Percentiles rank a stretch among this genome's conserved stretches.
phyloP scores from a whole-genome alignment of 2,113 vertebrate species.

The Sylvicapra grimmia region DNA sequence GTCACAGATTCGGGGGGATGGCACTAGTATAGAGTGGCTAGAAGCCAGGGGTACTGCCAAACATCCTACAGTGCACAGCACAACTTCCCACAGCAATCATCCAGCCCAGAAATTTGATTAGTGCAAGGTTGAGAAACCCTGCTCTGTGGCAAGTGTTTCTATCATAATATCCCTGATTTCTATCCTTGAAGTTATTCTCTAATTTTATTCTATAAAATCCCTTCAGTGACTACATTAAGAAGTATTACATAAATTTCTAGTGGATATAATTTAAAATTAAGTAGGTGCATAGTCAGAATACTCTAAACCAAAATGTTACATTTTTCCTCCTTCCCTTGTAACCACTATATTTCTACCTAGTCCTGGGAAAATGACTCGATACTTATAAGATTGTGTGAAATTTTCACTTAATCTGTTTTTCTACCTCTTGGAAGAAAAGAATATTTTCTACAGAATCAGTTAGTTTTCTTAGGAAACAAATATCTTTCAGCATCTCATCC shows the following conservation, averaged over 20 bases:
- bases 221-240: background rate
- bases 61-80: background rate
- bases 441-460: background rate
- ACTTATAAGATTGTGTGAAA: background rate
- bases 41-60: background rate
- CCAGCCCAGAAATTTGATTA: background rate
- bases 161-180: background rate
- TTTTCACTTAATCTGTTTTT: background rate
- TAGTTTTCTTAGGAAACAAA: background rate
- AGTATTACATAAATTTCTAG: background rate
- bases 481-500: background rate
- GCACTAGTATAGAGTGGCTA: background rate
- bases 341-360: background rate
- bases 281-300: background rate
- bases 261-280: background rate
- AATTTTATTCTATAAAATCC: constrained; percentile 16
- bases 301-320: background rate
- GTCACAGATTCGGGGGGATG: background rate
- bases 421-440: background rate
- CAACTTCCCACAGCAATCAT: background rate
- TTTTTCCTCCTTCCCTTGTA: constrained; percentile 4
- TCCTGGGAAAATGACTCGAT: background rate
- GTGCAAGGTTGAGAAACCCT: background rate
- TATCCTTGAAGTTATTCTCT: background rate
- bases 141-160: background rate